Base-by-base conservation (phyloP, 2,113 vertebrate genomes). In the Tor tambroides region DNA sequence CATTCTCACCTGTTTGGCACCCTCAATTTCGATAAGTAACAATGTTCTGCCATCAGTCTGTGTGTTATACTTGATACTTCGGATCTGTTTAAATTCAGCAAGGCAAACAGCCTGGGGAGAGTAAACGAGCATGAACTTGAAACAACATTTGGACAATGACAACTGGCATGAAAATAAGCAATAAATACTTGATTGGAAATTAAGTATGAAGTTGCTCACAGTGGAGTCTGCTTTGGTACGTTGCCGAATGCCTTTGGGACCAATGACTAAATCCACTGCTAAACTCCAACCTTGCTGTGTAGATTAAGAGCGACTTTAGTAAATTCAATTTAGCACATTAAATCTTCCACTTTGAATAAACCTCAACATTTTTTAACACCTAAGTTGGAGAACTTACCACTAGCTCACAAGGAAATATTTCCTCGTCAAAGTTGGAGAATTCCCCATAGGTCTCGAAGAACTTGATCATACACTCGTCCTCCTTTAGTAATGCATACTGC, bases 281-380 rank as follows among this genome's bases (percentile, higher is more conserved):
- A 99, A 95, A 91, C 96, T 97, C 98, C 43, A 99, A 14, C 97
- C 97, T 98, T 98, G 97, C 98, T 99, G 91, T 91, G 76, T 67
- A 77, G 43, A 83, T 78, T 59, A 41, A 71, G 82, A 3, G 15
- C 8, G 1, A 8, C 26, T 76, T 76, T 23, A 46, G 41, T 46
- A 71, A 38, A 71, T 38, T 71, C 2, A 21, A 3, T 19, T 11
- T 12, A 67, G 2, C 7, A 15, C 28, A 67, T 17, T 30, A 63
- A 5, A 26, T 63, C 11, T 14, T 69, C 30, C 15, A 69, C 41
- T 76, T 76, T 76, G 11, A 46, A 76, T 41, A 46, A 76, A n/a
- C 67, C 30, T 7, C 67, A 71, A 46, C 1, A 35, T 21, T 35
- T 69, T 69, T 3, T 43, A 43, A 35, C 17, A 38, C 17, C 17